Percentiles rank a stretch among this genome's conserved stretches.
Conservation (phyloP, 2,888 invertebrate species). For the Callosobruchus maculatus region DNA sequence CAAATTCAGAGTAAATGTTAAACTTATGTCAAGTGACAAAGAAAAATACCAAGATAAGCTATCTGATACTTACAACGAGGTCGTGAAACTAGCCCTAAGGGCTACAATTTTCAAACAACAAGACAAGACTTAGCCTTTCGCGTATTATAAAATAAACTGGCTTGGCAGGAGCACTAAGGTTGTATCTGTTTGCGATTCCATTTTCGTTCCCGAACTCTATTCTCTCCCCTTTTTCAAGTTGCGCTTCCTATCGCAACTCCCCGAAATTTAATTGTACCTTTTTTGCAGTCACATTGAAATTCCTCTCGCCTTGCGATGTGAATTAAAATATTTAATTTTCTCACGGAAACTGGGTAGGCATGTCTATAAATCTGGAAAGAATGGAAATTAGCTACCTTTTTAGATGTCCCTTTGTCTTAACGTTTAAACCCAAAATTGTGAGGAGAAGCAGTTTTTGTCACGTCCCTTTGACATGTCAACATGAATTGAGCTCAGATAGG, state of each 20-base stretch:
- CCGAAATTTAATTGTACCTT: background rate
- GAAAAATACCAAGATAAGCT: no score
- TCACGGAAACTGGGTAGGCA: background rate
- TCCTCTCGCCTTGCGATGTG: background rate
- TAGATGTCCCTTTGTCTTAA: background rate
- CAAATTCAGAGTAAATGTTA: no score
- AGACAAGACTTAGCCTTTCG: no score
- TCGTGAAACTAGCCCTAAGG: no score
- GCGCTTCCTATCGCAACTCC: background rate
- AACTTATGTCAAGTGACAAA: no score
- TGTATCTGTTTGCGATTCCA: background rate
- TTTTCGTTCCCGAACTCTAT: background rate
- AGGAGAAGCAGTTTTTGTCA: background rate
- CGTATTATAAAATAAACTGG: no score
- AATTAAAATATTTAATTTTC: background rate
- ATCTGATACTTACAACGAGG: no score
- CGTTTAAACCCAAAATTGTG: background rate
- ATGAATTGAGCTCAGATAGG: background rate
- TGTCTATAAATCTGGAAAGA: background rate
- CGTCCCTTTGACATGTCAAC: background rate
- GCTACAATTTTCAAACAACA: no score
- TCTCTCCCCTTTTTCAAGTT: background rate
- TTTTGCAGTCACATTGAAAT: background rate
- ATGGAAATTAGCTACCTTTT: background rate
- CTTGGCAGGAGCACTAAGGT: no score